Base-by-base conservation (phyloP, 2,888 invertebrate species). In the Polyommatus iphigenia region DNA sequence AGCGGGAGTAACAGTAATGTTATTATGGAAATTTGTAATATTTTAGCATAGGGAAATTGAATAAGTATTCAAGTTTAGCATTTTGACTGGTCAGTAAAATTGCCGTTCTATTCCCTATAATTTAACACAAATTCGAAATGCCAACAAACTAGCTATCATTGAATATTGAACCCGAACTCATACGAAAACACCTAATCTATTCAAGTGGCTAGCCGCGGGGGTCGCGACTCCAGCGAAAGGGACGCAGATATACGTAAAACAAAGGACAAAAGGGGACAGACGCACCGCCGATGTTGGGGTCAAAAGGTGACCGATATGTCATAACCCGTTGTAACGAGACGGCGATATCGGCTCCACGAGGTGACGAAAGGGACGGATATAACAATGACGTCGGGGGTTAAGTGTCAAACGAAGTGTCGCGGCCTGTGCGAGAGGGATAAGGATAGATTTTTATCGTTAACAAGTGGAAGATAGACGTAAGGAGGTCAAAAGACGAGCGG, bases 131-230 rank as follows among this genome's bases (percentile, higher is more conserved):
- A 91, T 91, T 89, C 90, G 84, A 90, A 92, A 92, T 89, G 89
- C 90, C 89, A 91, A 90, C 87, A 89, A 89, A 91, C 90, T 84
- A 82, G 84, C 89, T 92, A 94, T 93, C 93, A 91, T 90, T 93
- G 90, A 92, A 91, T 94, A 93, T 90, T 92, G 91, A 92, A 92
- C 91, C 85, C 90, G 83, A 82, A 86, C 87, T 88, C 87, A 85
- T 88, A 91, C 91, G 89, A 94, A 93, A 93, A 93, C 93, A 93
- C 92, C 90, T 93, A 94, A 94, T 94, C 93, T 93, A 94, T 93
- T 94, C 92, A 91, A 91, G 89, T 90, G 90, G 91, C 91, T 92
- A 93, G 92, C 87, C 88, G 87, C 85, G 88, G 84, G 91, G 93
- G 93, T 93, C 93, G 90, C 83, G 91, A 91, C 92, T 90, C 83